Evolutionary conservation across 64 coral and sea anemone species (phyloP), one percentile per base, ranked within the genome.

Genomic region (Dendrophyllia cribrosa): DNA sequence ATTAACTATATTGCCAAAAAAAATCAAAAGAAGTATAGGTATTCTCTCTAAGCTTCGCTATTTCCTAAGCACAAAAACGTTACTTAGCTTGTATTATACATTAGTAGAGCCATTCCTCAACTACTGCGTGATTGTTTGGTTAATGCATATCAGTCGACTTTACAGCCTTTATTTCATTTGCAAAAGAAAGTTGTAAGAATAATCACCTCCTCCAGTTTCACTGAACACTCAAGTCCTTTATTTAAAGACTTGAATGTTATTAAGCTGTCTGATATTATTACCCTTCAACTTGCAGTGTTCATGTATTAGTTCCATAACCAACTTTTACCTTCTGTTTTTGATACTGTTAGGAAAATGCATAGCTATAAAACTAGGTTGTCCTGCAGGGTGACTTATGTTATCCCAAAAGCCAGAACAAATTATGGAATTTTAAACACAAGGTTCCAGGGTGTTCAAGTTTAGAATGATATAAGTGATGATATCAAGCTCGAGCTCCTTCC

Each of bases 391-490:
- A 62, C 50, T 55, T 88, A 66, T 51, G 43, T 58, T 85, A 67
- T 76, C 22, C 70, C 71, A 12, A 67, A 9, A 69, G 64, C 76
- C 59, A 66, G 58, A 21, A 76, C 58, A 70, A 93, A 87, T 77
- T 78, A 68, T 78, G 89, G 89, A 72, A 61, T 72, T 59, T 84
- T 83, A 20, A 91, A 60, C 46, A 91, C 84, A 49, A 91, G 79
- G 73, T 91, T 72, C 16, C 24, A 49, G 46, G 88, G 88, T 68
- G 63, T 76, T 44, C 43, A 65, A 70, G 23, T 90, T 13, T 90
- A 75, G 88, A 81, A 90, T 79, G 44, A 75, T 67, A 7, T 81
- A 43, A 63, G 79, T 66, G 88, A 81, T 67, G 47, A 72, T 21
- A 13, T 91, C 8, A 84, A n/a, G n/a, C n/a, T n/a, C n/a, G n/a